A percentile compares a stretch with the other conserved stretches of the same genome.
These are phyloP conservation scores for Pipistrellus pygmaeus DNA, from an alignment of 2,797 vertebrate genomes.

Conservation along the genomic window DNA sequence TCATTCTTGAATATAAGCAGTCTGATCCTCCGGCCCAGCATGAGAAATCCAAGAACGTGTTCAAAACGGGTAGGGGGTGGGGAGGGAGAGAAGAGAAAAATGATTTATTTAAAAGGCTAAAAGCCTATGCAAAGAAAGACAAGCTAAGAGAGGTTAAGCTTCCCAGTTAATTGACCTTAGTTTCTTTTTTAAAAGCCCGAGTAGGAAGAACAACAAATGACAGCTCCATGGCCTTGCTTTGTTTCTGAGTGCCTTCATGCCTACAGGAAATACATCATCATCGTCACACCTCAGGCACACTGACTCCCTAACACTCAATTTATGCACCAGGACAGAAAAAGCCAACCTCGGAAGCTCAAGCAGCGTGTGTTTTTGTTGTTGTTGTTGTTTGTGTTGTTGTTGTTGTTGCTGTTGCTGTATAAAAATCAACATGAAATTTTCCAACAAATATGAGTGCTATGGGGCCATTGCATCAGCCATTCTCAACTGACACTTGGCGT, in stretches of 20 bases:
- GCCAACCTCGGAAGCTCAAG: conserved; percentile 80
- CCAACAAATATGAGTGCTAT: conserved; percentile 84
- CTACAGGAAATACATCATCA: conserved; percentile 87
- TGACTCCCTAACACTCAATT: conserved; percentile 81
- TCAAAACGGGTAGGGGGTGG: conserved; percentile 82
- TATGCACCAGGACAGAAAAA: conserved; percentile 81
- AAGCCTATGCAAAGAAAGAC: conserved; percentile 86
- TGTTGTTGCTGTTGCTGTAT: neutral
- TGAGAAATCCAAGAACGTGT: conserved; percentile 87
- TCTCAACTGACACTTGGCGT: conserved; percentile 87
- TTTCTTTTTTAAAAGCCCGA: conserved; percentile 84
- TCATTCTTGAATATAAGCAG: conserved; percentile 91
- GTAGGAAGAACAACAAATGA: conserved; percentile 87
- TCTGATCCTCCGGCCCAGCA: conserved; percentile 87
- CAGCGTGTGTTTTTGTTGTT: conserved; percentile 39
- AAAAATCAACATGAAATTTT: conserved; percentile 85
- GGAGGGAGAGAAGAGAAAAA: conserved; percentile 78
- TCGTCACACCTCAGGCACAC: conserved; percentile 87
- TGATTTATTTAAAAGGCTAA: conserved; percentile 89
- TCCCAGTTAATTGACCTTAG: conserved; percentile 89
- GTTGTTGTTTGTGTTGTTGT: neutral
- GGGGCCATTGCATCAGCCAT: conserved; percentile 80
- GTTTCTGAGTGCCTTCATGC: conserved; percentile 84
- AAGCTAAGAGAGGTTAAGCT: conserved; percentile 89
- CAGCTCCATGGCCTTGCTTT: conserved; percentile 85